These are phyloP conservation scores for Tinamus major DNA, from an alignment of 2,797 vertebrate species.

Conservation along the genomic window DNA sequence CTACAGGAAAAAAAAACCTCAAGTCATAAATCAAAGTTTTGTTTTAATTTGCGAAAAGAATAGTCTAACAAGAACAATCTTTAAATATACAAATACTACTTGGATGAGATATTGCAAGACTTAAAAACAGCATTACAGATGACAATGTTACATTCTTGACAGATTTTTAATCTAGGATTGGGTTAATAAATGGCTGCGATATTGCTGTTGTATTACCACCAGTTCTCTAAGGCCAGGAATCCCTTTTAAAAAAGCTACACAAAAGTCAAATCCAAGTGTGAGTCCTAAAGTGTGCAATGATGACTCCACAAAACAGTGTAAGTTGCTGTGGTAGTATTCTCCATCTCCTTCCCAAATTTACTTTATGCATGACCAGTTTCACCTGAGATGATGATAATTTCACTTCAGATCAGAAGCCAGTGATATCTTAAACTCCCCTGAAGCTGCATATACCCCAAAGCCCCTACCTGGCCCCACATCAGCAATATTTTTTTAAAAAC, in stretches of 20 bases:
- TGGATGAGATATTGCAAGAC: neutral
- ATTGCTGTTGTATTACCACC: neutral
- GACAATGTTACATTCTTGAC: neutral
- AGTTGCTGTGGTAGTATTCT: neutral
- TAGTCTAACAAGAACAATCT: neutral
- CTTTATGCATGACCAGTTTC: neutral
- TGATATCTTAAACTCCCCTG: neutral
- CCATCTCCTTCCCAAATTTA: too few relatives aligned
- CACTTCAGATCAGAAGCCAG: neutral
- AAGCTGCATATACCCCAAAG: neutral
- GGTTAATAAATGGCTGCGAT: neutral
- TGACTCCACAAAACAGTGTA: neutral
- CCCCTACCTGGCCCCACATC: accelerated
- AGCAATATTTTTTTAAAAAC: neutral
- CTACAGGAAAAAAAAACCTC: neutral
- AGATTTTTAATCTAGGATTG: neutral
- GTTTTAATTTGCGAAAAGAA: neutral
- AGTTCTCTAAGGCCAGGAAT: neutral
- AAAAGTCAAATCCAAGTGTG: neutral
- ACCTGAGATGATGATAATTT: neutral
- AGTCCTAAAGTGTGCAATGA: neutral
- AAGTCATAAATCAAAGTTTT: neutral
- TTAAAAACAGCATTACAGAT: neutral
- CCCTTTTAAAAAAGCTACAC: neutral
- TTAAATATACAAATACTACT: neutral